Base-by-base conservation (phyloP, 2,888 invertebrate species). In the Crematogaster levior region DNA sequence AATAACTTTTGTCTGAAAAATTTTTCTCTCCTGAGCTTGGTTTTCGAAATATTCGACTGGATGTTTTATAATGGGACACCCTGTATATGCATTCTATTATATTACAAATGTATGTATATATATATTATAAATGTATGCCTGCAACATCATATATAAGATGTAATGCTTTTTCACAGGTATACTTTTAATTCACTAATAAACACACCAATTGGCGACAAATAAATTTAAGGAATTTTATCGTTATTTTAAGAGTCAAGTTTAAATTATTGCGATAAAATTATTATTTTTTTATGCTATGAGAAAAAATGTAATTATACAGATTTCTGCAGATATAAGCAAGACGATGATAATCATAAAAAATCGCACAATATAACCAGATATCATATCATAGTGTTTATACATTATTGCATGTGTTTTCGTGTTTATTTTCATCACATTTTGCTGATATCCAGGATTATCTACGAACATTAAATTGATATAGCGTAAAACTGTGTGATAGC, bases 241-340 rank as follows among this genome's bases (percentile, higher is more conserved):
- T 65, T 5, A 48, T 15, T 66, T 30, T 27, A 48, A 58, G n/a
- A 40, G 3, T 24, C 21, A 9, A 40, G 12, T 56, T 51, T 37
- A 18, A 27, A 72, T 56, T 5, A 58, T 12, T 72, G 15, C 7
- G 58, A 56, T 43, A 72, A 40, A 72, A 72, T 72, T 56, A 3
- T 18, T 40, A 53, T 53, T 65, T 65, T 43, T 27, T 58, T 56
- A 30, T 24, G 21, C 27, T 56, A 72, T 4, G 6, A 56, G 43
- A 40, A 7, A 43, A 30, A 27, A 12, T 70, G 27, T 48, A 10
- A 56, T 58, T 43, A 40, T 56, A 15, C 3, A 56, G n/a, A 40
- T 43, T 27, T 72, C 12, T 7, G n/a, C 12, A 56, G 18, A n/a
- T n/a, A 12, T 43, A 56, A 43, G 9, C 27, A 43, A 58, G 30